These are phyloP conservation scores for Aurelia sp. DNA, from an alignment of 30 jellyfish, hydroid and myxozoan genomes.

Conservation along the genomic window DNA sequence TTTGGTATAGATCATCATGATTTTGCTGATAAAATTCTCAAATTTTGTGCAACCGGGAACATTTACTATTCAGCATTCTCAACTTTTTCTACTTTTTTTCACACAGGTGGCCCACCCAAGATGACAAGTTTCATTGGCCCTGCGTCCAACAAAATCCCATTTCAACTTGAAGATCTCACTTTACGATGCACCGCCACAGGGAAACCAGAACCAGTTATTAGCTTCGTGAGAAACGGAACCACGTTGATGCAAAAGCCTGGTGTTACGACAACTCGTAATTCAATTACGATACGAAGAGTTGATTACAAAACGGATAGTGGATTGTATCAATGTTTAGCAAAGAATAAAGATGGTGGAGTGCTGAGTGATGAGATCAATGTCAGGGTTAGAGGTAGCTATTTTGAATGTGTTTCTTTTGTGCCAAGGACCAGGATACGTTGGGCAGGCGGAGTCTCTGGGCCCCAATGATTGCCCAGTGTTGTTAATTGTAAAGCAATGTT, in stretches of 20 bases:
- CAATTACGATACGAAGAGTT: constrained; percentile 31
- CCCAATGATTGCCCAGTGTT: no score
- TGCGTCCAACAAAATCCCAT: constrained; percentile 26
- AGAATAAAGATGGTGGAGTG: constrained; percentile 58
- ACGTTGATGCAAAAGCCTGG: constrained; percentile 14
- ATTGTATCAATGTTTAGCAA: constrained; percentile 62
- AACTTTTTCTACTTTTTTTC: no score
- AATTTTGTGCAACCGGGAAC: no score
- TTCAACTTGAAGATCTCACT: constrained; percentile 50
- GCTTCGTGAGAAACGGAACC: constrained; percentile 43
- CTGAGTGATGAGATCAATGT: constrained; percentile 45
- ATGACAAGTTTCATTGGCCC: constrained; percentile 65
- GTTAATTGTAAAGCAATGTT: no score
- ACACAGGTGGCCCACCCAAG: constrained; percentile 49
- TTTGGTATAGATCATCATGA: no score
- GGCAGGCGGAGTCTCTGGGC: no score
- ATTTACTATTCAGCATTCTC: no score
- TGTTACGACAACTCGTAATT: constrained; percentile 11
- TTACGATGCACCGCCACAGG: constrained; percentile 56
- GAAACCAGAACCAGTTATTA: constrained; percentile 29
- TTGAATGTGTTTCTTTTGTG: no score
- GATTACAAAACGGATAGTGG: constrained; percentile 72
- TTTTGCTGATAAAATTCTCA: no score
- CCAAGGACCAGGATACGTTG: no score
- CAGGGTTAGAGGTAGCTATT: constrained; percentile 53